These are phyloP conservation scores for Psittacula cyanocephala DNA, from an alignment of 2,113 vertebrate genomes.

Conservation along the genomic window DNA sequence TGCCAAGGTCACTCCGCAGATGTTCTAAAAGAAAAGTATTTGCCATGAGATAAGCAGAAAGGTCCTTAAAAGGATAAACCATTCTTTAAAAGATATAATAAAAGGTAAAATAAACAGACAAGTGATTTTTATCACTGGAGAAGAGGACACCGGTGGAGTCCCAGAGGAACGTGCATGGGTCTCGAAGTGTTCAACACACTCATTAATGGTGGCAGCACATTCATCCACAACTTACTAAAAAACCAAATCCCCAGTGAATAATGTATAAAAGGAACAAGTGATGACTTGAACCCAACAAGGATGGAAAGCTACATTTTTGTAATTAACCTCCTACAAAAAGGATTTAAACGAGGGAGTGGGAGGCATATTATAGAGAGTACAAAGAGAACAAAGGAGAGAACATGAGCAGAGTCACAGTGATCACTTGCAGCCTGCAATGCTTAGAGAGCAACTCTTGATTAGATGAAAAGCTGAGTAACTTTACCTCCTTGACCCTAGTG, in stretches of 20 bases:
- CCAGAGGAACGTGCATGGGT: not conserved
- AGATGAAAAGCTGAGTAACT: not conserved
- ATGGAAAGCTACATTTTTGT: conserved; percentile 28
- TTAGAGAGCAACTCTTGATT: not conserved
- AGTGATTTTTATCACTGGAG: not conserved
- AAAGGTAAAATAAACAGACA: not conserved
- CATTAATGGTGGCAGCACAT: not conserved
- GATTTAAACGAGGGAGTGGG: conserved; percentile 59
- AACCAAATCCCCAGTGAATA: not conserved
- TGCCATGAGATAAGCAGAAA: not conserved
- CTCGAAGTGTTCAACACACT: not conserved
- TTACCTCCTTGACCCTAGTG: not conserved
- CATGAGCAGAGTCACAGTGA: not conserved
- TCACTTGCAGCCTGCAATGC: not conserved
- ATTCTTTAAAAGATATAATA: not conserved
- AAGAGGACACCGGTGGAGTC: not conserved
- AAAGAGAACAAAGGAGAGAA: not conserved
- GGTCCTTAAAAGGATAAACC: not conserved
- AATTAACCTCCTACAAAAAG: conserved; percentile 61
- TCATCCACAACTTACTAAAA: not conserved
- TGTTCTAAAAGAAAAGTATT: not conserved
- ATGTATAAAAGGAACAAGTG: not conserved
- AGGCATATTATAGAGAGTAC: conserved; percentile 25
- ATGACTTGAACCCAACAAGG: not conserved
- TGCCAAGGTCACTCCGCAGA: not conserved